Conservation (phyloP, 2,797 vertebrate species). For the Forpus xanthops region DNA sequence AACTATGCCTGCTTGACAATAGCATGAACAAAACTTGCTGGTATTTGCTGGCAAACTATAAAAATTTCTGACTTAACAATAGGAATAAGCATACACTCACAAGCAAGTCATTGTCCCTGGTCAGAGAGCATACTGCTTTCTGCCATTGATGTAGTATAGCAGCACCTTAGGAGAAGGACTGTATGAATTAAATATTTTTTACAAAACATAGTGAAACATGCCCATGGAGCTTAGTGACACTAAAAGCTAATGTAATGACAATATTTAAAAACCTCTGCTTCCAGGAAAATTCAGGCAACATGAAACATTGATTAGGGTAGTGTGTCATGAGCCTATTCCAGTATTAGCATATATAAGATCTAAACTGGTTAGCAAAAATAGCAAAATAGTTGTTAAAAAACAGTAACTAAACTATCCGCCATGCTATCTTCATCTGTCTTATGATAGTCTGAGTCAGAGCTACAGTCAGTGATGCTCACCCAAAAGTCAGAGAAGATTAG, state of each 20-base stretch:
- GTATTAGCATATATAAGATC: conserved; percentile 45
- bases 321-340: background rate
- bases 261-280: conserved; percentile 41
- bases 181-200: conserved; percentile 19
- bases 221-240: background rate
- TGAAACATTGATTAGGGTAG: conserved; percentile 45
- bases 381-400: conserved; percentile 44
- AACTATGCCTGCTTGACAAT: background rate
- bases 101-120: background rate
- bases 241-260: conserved; percentile 35
- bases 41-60: background rate
- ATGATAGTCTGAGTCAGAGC: background rate
- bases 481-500: conserved; percentile 57
- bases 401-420: conserved; percentile 30
- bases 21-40: background rate
- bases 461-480: conserved; percentile 28
- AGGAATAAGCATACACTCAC: background rate
- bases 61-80: background rate
- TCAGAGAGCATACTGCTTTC: background rate
- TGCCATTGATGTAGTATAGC: background rate
- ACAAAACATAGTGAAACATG: background rate
- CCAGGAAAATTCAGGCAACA: conserved; percentile 24
- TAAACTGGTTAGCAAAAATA: conserved; percentile 38
- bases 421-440: conserved; percentile 5
- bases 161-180: background rate